phyloP scores from a whole-genome alignment of 2,797 vertebrate genomes.

The Chelmon rostratus region DNA sequence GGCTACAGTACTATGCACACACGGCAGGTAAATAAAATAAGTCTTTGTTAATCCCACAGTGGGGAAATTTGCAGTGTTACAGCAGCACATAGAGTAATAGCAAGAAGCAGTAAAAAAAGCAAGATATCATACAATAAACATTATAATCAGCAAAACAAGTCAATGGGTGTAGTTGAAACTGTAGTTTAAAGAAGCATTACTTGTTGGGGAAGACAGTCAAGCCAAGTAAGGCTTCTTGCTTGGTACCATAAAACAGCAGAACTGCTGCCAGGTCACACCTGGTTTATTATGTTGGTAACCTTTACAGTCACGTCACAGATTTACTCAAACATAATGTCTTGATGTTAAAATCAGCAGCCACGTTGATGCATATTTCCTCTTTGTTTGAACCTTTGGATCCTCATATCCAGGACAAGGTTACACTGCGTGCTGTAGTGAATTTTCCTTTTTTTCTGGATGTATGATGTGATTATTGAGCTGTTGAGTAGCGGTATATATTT shows the following conservation, averaged over 20 bases:
- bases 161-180: background rate
- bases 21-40: background rate
- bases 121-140: no score
- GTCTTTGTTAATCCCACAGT: no score
- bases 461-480: background rate
- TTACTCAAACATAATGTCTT: no score
- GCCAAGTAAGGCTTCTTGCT: background rate
- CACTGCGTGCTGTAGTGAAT: background rate
- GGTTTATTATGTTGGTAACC: background rate
- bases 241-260: background rate
- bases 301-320: background rate
- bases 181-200: background rate
- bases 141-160: no score
- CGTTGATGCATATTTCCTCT: background rate
- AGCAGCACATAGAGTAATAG: background rate
- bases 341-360: background rate
- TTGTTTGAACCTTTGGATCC: background rate
- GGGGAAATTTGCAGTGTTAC: no score
- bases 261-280: background rate
- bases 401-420: background rate
- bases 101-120: no score
- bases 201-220: no score
- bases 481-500: fast-evolving
- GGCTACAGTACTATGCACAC: background rate
- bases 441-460: background rate